phyloP scores from a whole-genome alignment of 2,888 invertebrate species.

The Gryllus longicercus region DNA sequence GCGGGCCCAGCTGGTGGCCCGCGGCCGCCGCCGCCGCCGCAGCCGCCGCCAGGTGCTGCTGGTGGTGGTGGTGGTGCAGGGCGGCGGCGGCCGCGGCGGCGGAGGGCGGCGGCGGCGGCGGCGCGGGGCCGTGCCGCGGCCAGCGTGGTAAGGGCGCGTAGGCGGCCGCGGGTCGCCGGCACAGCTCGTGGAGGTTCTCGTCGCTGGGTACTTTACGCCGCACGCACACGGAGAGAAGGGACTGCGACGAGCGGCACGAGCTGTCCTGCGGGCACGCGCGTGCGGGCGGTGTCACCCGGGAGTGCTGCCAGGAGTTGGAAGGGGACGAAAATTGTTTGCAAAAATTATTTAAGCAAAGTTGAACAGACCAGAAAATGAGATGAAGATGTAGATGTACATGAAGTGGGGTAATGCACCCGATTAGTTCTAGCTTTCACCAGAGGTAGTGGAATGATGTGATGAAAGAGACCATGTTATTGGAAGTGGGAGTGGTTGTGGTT shows the following conservation, averaged over 20 bases:
- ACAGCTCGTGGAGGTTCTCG: conserved; percentile 69
- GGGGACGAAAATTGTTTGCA: too few species aligned
- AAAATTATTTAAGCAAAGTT: too few species aligned
- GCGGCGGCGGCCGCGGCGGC: conserved; percentile 55
- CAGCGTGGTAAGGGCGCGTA: conserved; percentile 78
- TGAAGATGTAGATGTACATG: too few species aligned
- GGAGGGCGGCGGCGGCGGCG: conserved; percentile 27
- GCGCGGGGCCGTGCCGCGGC: conserved; percentile 51
- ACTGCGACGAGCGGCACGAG: conserved; percentile 57
- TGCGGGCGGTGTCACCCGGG: too few species aligned
- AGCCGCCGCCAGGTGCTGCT: conserved; percentile 39
- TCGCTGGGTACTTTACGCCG: conserved; percentile 82
- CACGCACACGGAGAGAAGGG: conserved; percentile 82
- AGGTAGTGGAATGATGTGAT: too few species aligned
- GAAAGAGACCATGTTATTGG: too few species aligned
- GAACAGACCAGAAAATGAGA: too few species aligned
- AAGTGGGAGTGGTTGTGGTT: too few species aligned
- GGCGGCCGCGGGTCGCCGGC: conserved; percentile 55
- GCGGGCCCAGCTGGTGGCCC: conserved; percentile 55
- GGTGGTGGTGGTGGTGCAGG: conserved; percentile 61
- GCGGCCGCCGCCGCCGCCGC: conserved; percentile 58
- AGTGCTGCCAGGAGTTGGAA: too few species aligned
- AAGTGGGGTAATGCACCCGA: too few species aligned
- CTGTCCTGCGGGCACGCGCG: conserved; percentile 40
- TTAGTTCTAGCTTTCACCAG: too few species aligned